Base-by-base conservation (phyloP, 2,113 vertebrate species). In the Leuciscus idus region DNA sequence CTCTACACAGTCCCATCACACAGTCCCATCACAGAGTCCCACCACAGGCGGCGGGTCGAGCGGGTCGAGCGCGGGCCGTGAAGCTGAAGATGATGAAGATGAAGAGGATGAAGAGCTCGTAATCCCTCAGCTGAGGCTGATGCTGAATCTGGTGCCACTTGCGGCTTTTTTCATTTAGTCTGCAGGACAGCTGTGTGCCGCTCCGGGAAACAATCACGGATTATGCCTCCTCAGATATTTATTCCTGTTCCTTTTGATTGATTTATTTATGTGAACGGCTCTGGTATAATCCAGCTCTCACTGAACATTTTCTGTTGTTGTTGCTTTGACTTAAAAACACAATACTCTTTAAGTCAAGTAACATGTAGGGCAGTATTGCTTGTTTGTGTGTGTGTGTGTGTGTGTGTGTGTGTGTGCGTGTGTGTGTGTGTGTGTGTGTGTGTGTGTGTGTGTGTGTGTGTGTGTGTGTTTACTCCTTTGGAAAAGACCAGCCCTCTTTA, bases 121-220 rank as follows among this genome's bases (percentile, higher is more conserved):
- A 92, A 93, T 87, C 74, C 74, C 66, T 70, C 55, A 39, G 55
- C 62, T 15, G 79, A 59, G 81, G 84, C 36, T 75, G 23, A 39
- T 57, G 76, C 75, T 52, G 75, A 43, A 43, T 43, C 62, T 73
- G 73, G 36, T 4, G 70, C 70, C 17, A 84, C 46, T 72, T 36
- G 50, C 19, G 43, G 87, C 59, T 88, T 86, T 81, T 87, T 85
- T 95, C 92, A 92, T 93, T 94, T 88, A 90, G 92, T 92, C 59
- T 83, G 88, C 48, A 91, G 93, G 90, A 93, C 94, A 93, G 95
- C 93, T 93, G 90, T 89, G 91, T 88, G 88, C 81, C 33, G 64
- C 81, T 81, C 92, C 88, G 91, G 91, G 91, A 94, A 93, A 92
- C 93, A 91, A 91, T 84, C 91, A 87, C 83, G 94, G 95, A 96